Evolutionary conservation across 2,888 invertebrate genomes (phyloP), one percentile per base, ranked within the genome.

Genomic region (Heliconius cydno): DNA sequence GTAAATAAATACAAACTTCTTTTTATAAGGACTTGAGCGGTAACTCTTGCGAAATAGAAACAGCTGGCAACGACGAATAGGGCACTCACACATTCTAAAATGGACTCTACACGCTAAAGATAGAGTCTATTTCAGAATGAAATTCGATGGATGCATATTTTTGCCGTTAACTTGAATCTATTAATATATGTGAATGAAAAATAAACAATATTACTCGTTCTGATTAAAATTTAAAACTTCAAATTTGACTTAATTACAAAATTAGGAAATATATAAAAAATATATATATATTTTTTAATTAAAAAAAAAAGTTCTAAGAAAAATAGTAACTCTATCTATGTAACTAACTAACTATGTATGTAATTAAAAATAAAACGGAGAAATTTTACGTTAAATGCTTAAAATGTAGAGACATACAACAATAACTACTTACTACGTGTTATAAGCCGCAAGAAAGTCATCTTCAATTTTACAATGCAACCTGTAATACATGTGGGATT

Each of bases 1-100:
- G 10, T 60, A 60, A n/a, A 10, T 60, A 66, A 28, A 28, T 66
- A 41, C n/a, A 46, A 70, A 70, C n/a, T 60, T 22, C 34, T 34
- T 34, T 25, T 60, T 25, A 57, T 60, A 38, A 60, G 34, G n/a
- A 60, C 38, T 73, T 1, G 3, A 38, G 30, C 60, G 57, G 6
- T 46, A 46, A 34, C 12, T 60, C 38, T 60, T 60, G 34, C 34
- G 73, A 73, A 73, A 73, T 60, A 57, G 30, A 60, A 73, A 73
- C 73, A 73, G 73, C 60, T 73, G 73, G 73, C 13, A 60, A 73
- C 7, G 30, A 22, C n/a, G 34, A 73, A 38, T 15, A 15, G 25
- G 25, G 19, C n/a, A 19, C 13, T 25, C 1, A 12, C 2, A 34
- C 60, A 5, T 60, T n/a, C 15, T 19, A 38, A 73, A 60, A 15